Percentiles rank a stretch among this genome's conserved stretches.
Evolutionary conservation across 2,797 vertebrate species (phyloP).

Genomic region (Morelia viridis): DNA sequence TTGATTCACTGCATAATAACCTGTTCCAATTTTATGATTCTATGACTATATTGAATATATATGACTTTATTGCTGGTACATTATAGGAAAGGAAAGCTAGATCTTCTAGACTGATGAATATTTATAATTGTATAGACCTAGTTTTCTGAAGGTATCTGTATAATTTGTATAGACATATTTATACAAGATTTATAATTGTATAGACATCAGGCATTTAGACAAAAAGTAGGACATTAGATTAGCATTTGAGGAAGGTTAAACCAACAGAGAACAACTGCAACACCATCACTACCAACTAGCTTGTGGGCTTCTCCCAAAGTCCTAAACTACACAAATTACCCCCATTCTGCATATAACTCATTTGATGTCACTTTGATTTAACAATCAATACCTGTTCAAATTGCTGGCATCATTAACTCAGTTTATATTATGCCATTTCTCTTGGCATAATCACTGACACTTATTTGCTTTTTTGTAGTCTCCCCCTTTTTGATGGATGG

Average conservation of each 20-base stretch:
- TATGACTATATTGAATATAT: not conserved
- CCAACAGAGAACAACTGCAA: not conserved
- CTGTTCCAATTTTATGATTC: not conserved
- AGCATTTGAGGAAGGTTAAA: not conserved
- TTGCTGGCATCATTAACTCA: conserved; percentile 63
- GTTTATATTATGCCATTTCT: conserved; percentile 58
- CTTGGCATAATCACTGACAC: conserved; percentile 60
- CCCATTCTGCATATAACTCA: conserved; percentile 57
- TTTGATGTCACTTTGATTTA: conserved; percentile 44
- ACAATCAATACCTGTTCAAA: conserved; percentile 56
- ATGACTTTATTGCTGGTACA: not conserved
- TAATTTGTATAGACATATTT: not conserved
- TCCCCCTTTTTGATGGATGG: conserved; percentile 24
- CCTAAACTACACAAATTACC: conserved; percentile 47
- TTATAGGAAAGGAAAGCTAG: not conserved
- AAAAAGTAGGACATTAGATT: not conserved
- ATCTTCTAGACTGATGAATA: not conserved
- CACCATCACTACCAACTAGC: not conserved
- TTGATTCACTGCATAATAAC: not conserved
- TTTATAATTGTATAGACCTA: not conserved
- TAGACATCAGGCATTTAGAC: not conserved
- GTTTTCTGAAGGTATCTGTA: not conserved
- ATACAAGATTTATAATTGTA: not conserved
- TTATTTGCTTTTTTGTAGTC: conserved; percentile 44
- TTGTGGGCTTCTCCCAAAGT: conserved; percentile 15